A percentile compares a stretch with the other conserved stretches of the same genome.
Conservation (phyloP, 1,140 invertebrate genomes). For the Drosophila gunungcola region DNA sequence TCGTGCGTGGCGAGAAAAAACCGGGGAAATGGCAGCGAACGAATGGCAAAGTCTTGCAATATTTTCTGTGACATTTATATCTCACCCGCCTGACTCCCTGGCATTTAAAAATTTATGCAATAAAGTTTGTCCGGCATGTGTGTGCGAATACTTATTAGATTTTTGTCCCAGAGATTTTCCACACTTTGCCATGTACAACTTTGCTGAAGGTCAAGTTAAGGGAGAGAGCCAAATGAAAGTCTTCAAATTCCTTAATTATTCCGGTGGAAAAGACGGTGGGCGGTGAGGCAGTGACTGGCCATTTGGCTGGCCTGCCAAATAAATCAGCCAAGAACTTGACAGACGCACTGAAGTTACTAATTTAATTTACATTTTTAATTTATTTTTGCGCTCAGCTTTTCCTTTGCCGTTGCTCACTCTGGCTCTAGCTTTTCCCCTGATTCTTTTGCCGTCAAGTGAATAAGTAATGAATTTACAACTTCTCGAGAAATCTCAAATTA, state of each 20-base stretch:
- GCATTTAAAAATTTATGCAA: conserved; percentile 80
- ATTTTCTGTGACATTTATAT: conserved; percentile 81
- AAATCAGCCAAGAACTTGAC: conserved; percentile 81
- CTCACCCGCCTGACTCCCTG: conserved; percentile 30
- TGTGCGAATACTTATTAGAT: conserved; percentile 35
- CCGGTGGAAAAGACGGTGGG: background rate
- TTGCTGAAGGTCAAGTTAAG: conserved; percentile 58
- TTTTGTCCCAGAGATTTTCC: conserved; percentile 32
- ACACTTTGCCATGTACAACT: conserved; percentile 47
- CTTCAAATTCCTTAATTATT: conserved; percentile 47
- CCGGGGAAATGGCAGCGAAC: conserved; percentile 14
- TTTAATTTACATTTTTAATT: conserved; percentile 84
- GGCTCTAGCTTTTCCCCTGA: conserved; percentile 17
- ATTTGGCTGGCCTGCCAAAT: conserved; percentile 65
- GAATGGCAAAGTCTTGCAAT: conserved; percentile 64
- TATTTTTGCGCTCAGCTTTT: conserved; percentile 61
- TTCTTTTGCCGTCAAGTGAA: conserved; percentile 73
- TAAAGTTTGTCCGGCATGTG: conserved; percentile 57
- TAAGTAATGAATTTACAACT: conserved; percentile 84
- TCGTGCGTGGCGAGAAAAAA: background rate
- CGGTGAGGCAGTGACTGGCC: conserved; percentile 25
- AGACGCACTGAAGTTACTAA: conserved; percentile 83
- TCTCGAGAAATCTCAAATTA: conserved; percentile 82
- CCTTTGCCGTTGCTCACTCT: conserved; percentile 1
- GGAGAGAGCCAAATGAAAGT: conserved; percentile 25